Conservation (phyloP, 1,140 invertebrate species). For the Nasonia vitripennis region DNA sequence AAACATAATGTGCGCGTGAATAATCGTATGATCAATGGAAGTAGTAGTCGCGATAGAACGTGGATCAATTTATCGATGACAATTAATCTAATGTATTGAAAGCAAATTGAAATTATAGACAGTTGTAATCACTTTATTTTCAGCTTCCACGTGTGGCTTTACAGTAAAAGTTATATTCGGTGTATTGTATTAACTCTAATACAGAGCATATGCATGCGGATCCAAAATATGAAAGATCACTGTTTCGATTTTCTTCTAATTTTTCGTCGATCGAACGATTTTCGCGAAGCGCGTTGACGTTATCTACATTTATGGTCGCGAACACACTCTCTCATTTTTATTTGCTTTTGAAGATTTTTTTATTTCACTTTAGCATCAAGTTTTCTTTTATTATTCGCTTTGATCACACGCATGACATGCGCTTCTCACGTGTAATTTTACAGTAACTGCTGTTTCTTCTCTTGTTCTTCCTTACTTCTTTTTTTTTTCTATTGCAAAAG, state of each 20-base stretch:
- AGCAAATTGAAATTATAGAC: slow-evolving; percentile 59
- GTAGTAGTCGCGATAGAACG: neutral
- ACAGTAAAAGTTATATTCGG: slow-evolving; percentile 71
- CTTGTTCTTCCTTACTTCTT: slow-evolving; percentile 54
- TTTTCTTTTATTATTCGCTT: slow-evolving; percentile 51
- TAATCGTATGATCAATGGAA: neutral
- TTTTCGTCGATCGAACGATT: slow-evolving; percentile 56
- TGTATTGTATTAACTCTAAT: slow-evolving; percentile 67
- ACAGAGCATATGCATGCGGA: slow-evolving; percentile 70
- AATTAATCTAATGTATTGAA: slow-evolving; percentile 26
- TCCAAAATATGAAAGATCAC: slow-evolving; percentile 66
- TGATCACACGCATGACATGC: slow-evolving; percentile 57
- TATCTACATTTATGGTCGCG: slow-evolving; percentile 58
- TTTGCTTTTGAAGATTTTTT: slow-evolving; percentile 47
- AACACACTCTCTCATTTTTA: slow-evolving; percentile 51
- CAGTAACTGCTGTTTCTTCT: slow-evolving; percentile 46
- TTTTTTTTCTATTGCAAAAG: slow-evolving; percentile 68
- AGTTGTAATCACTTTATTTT: slow-evolving; percentile 73
- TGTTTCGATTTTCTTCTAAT: slow-evolving; percentile 31
- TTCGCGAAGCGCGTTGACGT: slow-evolving; percentile 58
- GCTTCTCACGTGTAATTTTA: slow-evolving; percentile 54
- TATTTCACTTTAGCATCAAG: slow-evolving; percentile 24
- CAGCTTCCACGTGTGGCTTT: slow-evolving; percentile 71
- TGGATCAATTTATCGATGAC: neutral
- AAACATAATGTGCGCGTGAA: neutral